These are phyloP conservation scores for Strix uralensis DNA, from an alignment of 2,113 vertebrate genomes.

Conservation along the genomic window DNA sequence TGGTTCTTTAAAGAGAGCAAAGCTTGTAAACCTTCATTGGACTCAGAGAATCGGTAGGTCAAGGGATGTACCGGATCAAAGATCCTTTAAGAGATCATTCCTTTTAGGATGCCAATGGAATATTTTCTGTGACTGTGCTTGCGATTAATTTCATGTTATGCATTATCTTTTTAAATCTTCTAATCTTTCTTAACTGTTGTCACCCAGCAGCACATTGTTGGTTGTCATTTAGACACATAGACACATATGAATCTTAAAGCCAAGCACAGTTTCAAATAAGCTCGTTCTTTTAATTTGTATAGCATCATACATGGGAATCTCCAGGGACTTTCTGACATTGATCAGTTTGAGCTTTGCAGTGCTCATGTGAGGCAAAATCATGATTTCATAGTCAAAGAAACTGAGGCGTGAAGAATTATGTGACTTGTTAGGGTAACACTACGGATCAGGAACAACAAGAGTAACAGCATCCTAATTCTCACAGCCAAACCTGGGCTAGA, in stretches of 20 bases:
- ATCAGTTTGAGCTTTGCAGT: background rate
- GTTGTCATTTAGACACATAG: background rate
- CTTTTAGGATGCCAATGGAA: background rate
- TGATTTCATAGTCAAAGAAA: background rate
- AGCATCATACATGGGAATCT: background rate
- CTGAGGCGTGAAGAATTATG: background rate
- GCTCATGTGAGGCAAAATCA: background rate
- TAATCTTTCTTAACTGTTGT: background rate
- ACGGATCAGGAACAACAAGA: background rate
- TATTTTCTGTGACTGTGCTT: background rate
- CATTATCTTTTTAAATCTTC: background rate
- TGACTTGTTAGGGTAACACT: background rate
- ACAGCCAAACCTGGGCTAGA: background rate
- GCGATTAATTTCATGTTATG: background rate
- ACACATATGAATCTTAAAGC: background rate
- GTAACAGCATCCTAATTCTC: background rate
- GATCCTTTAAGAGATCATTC: background rate
- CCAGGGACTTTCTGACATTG: background rate
- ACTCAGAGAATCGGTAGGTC: slow-evolving; percentile 42
- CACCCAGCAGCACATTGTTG: background rate
- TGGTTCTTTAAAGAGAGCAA: slow-evolving; percentile 54
- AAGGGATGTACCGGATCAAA: background rate
- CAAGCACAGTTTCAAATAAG: background rate
- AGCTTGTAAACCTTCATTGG: slow-evolving; percentile 24
- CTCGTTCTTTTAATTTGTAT: background rate